These are phyloP conservation scores for Sisyra terminalis DNA, from an alignment of 2,888 invertebrate genomes.

Conservation along the genomic window DNA sequence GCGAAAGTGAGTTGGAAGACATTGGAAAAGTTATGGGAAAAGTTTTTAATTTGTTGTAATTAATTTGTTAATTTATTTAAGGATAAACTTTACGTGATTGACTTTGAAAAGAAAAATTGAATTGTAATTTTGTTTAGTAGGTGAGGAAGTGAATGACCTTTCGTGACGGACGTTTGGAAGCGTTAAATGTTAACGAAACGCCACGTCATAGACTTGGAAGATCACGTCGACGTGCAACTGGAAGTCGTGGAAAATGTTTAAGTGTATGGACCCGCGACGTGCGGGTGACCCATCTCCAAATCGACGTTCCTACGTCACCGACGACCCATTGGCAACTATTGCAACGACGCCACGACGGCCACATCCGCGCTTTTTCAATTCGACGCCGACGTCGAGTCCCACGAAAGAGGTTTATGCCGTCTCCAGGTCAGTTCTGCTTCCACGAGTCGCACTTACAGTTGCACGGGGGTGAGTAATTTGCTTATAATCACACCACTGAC, in stretches of 20 bases:
- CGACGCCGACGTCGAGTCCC: constrained; percentile 29
- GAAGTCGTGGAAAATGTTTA: too few species aligned
- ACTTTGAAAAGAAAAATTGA: not conserved
- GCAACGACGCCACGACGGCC: constrained; percentile 16
- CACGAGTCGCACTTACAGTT: constrained; percentile 23
- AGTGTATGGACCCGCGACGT: too few species aligned
- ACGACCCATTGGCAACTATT: constrained; percentile 35
- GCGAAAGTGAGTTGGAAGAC: not conserved
- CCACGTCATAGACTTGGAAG: not conserved
- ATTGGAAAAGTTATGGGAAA: not conserved
- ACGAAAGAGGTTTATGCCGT: constrained; percentile 38
- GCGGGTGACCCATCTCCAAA: constrained; percentile 1
- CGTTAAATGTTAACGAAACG: not conserved
- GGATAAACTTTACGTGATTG: not conserved
- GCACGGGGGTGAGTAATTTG: constrained; percentile 4
- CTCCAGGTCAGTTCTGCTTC: constrained; percentile 37
- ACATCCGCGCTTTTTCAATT: constrained; percentile 22
- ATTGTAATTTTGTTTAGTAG: not conserved
- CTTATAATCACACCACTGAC: not conserved
- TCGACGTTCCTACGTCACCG: constrained; percentile 18
- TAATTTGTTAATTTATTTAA: not conserved
- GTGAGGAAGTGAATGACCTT: not conserved
- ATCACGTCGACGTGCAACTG: not conserved
- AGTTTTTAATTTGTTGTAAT: not conserved
- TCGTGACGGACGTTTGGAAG: not conserved